A percentile compares a stretch with the other conserved stretches of the same genome.
Conservation (phyloP, 2,888 invertebrate genomes). For the Smittia aterrima region DNA sequence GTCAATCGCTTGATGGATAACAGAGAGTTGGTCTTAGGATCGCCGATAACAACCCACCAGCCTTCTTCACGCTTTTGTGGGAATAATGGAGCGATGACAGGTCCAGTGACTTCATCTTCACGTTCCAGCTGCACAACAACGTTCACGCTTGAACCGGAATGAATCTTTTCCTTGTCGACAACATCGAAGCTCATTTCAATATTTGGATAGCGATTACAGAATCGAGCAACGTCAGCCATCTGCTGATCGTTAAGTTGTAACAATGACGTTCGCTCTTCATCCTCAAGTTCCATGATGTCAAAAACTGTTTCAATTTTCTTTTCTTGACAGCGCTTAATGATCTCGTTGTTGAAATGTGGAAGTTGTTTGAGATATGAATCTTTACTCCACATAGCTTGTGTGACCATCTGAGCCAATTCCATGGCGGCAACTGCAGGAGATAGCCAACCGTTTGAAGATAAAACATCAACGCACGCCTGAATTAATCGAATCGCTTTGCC, state of each 20-base stretch:
- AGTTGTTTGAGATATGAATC: constrained; percentile 96
- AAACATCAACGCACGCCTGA: constrained; percentile 94
- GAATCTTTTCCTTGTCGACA: constrained; percentile 71
- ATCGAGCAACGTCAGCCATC: constrained; percentile 97
- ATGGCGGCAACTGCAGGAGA: constrained; percentile 98
- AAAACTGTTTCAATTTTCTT: constrained; percentile 70
- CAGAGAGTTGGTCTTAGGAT: constrained; percentile 89
- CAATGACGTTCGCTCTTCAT: constrained; percentile 77
- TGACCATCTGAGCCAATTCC: constrained; percentile 99
- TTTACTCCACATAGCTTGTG: constrained; percentile 99
- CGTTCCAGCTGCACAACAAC: constrained; percentile 90
- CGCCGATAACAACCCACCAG: constrained; percentile 99
- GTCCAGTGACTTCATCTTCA: constrained; percentile 95
- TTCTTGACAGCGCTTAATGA: constrained; percentile 86
- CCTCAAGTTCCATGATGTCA: constrained; percentile 78
- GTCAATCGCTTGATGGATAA: constrained; percentile 96
- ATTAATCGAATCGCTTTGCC: constrained; percentile 78
- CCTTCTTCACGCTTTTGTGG: constrained; percentile 93
- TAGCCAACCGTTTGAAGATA: constrained; percentile 96
- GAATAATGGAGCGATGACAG: constrained; percentile 97
- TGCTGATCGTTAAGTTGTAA: constrained; percentile 78
- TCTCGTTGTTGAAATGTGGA: constrained; percentile 88
- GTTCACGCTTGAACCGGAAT: constrained; percentile 82
- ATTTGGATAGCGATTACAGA: constrained; percentile 98
- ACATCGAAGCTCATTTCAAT: constrained; percentile 95